phyloP scores from a whole-genome alignment of 2,113 vertebrate genomes.

The Hystrix cristata region DNA sequence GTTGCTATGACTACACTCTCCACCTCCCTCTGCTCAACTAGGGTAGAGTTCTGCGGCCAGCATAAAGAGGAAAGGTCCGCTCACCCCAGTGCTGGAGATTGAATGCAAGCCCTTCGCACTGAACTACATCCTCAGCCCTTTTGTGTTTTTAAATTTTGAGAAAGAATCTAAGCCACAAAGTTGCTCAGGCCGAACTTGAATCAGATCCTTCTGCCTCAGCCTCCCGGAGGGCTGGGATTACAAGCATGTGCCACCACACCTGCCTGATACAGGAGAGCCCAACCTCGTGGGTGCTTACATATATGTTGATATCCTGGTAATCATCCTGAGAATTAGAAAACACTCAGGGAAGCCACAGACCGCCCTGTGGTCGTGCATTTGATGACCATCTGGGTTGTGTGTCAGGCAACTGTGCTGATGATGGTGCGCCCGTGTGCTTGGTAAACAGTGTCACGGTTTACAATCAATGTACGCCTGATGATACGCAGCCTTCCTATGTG shows the following conservation, averaged over 20 bases:
- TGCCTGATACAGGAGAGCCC: neutral
- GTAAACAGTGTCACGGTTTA: neutral
- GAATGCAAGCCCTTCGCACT: neutral
- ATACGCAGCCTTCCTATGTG: neutral
- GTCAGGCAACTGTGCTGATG: neutral
- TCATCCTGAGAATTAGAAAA: neutral
- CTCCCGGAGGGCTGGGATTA: neutral
- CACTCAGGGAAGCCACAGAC: accelerated
- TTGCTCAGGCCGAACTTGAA: neutral
- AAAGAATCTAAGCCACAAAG: neutral
- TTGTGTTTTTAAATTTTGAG: neutral
- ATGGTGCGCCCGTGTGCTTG: accelerated
- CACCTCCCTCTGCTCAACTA: neutral
- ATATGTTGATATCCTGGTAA: accelerated
- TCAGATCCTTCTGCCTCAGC: neutral
- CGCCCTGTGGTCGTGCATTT: accelerated
- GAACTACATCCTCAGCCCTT: neutral
- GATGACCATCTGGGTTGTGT: accelerated
- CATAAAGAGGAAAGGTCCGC: accelerated
- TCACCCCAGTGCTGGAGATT: neutral
- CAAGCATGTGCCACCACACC: neutral
- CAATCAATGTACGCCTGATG: no score
- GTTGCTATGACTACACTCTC: neutral
- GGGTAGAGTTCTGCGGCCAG: neutral
- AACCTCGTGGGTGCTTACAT: accelerated